phyloP scores from a whole-genome alignment of 2,797 vertebrate genomes.

The Falco columbarius region DNA sequence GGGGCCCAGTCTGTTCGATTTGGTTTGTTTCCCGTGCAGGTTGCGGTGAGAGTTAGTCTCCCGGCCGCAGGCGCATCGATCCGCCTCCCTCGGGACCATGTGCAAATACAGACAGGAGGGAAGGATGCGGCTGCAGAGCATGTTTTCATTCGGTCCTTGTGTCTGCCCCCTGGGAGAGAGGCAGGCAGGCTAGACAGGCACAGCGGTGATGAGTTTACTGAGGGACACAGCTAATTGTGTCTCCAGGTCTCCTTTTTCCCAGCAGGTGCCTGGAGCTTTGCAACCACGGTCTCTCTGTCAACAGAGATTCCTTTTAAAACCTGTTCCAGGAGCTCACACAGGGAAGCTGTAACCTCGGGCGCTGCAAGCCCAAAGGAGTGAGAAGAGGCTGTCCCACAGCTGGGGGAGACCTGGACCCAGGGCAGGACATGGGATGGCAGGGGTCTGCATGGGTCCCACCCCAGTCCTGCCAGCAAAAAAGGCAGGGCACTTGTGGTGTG shows the following conservation, averaged over 20 bases:
- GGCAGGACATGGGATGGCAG: fast-evolving
- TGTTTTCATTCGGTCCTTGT: fast-evolving
- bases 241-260: background rate
- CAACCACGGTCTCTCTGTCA: background rate
- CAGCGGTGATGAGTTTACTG: background rate
- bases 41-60: background rate
- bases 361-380: background rate
- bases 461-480: fast-evolving
- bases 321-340: background rate
- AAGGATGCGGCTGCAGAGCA: background rate
- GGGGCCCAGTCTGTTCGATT: fast-evolving
- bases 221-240: background rate
- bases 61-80: fast-evolving
- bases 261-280: background rate
- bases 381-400: background rate
- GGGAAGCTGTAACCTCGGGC: background rate
- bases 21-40: background rate
- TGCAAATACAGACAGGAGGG: fast-evolving
- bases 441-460: fast-evolving
- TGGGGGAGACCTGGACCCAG: fast-evolving
- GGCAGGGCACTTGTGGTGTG: background rate
- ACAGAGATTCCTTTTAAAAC: background rate
- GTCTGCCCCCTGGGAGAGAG: background rate
- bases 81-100: background rate
- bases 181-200: background rate